Evolutionary conservation across 2,888 invertebrate genomes (phyloP).

Genomic region (Aporophyla lueneburgensis): DNA sequence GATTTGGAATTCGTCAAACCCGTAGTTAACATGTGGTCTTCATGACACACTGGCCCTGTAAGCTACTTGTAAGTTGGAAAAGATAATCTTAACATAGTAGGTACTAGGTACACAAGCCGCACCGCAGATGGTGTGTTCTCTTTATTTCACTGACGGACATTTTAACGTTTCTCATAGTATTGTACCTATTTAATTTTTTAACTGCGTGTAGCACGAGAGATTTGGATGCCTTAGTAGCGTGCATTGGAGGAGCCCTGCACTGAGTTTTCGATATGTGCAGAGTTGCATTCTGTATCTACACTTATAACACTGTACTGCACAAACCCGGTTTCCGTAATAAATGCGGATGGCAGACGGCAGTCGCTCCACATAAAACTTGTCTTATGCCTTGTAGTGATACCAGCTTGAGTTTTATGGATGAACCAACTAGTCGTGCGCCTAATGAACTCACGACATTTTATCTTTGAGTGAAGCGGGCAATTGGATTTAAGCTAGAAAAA

Average conservation of each 20-base stretch:
- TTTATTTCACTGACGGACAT: not conserved
- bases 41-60: not conserved
- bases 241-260: not conserved
- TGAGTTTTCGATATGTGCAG: not conserved
- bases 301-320: not conserved
- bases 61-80: not conserved
- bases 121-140: not conserved
- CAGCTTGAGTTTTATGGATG: slow-evolving; percentile 16
- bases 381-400: slow-evolving; percentile 7
- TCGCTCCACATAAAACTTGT: slow-evolving; percentile 51
- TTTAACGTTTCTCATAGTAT: not conserved
- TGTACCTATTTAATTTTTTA: too few relatives aligned
- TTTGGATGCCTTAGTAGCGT: not conserved
- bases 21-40: not conserved
- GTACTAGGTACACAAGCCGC: not conserved
- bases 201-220: not conserved
- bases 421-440: slow-evolving; percentile 28
- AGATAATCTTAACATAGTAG: not conserved
- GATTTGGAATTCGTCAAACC: too few relatives aligned
- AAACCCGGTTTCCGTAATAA: slow-evolving; percentile 32
- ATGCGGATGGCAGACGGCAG: slow-evolving; percentile 41
- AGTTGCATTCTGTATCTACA: not conserved
- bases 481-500: slow-evolving; percentile 20
- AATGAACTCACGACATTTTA: slow-evolving; percentile 25
- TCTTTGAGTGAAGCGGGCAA: slow-evolving; percentile 2